Base-by-base conservation (phyloP, 2,888 invertebrate species). In the Tetragonula carbonaria region DNA sequence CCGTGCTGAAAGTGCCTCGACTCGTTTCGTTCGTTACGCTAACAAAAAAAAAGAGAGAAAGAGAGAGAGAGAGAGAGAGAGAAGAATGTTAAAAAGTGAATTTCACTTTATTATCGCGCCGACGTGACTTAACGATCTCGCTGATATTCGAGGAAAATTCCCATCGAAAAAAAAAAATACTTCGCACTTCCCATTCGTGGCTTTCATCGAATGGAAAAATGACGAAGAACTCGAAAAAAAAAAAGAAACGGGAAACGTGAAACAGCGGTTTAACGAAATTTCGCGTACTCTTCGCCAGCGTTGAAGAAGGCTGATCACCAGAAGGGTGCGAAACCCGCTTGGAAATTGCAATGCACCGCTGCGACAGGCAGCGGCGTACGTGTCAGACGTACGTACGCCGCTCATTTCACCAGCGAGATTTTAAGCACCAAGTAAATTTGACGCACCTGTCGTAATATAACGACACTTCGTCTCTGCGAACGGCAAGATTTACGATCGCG, bases 401-500 rank as follows among this genome's bases (percentile, higher is more conserved):
- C 62, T 77, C 72, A 63, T 87, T 77, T 81, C 33, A 65, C 53
- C 70, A 74, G 51, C 53, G 68, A 76, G 86, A 65, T 85, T 88
- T 85, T 84, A 74, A 84, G 82, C 79, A 77, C 67, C 68, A 33
- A 80, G 77, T 85, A 88, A 88, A 87, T 87, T 84, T 78, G 82
- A 88, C 86, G 79, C 87, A 87, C 79, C 87, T 87, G 88, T 80
- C 83, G 84, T 83, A 79, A 75, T 80, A 75, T 80, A 87, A 84
- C 82, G 79, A 75, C 80, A 72, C 78, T 82, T 81, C 28, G 81
- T 81, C 76, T 74, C 67, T 68, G 13, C 72, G 80, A 88, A 81
- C 81, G 33, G 33, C 18, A 57, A 88, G 80, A 88, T 88, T 88
- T 88, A 88, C 78, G 81, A 55, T 51, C 51, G 28, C 57, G 79